These are phyloP conservation scores for Rhineura floridana DNA, from an alignment of 2,113 vertebrate genomes.

Conservation along the genomic window DNA sequence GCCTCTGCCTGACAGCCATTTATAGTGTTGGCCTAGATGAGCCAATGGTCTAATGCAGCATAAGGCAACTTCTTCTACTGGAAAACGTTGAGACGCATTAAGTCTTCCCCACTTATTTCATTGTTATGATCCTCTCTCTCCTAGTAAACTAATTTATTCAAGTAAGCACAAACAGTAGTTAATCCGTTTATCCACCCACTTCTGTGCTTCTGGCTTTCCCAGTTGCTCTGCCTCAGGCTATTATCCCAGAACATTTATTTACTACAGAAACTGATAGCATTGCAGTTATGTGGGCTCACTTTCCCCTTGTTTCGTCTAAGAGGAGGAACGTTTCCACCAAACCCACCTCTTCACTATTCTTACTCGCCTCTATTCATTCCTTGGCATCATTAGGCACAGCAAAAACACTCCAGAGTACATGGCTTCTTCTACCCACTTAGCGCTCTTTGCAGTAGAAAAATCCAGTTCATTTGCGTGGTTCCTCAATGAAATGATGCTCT, in stretches of 20 bases:
- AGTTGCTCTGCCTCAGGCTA: background rate
- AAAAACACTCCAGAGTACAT: slow-evolving; percentile 15
- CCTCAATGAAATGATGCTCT: slow-evolving; percentile 2
- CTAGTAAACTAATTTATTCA: background rate
- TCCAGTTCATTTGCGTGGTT: background rate
- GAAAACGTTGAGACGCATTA: background rate
- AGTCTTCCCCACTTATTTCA: background rate
- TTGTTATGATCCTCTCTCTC: background rate
- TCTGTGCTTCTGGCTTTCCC: background rate
- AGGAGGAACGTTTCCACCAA: background rate
- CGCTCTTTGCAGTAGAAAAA: slow-evolving; percentile 6
- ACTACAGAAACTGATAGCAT: background rate
- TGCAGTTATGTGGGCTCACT: background rate
- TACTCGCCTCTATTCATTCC: background rate
- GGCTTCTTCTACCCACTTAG: slow-evolving; percentile 14
- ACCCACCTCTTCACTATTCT: background rate
- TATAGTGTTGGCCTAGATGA: background rate
- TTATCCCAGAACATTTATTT: background rate
- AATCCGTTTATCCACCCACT: slow-evolving; percentile 20
- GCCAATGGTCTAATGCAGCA: background rate
- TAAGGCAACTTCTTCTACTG: background rate
- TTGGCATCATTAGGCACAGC: background rate
- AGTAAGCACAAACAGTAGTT: slow-evolving; percentile 20
- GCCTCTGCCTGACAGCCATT: background rate
- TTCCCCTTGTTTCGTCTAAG: slow-evolving; percentile 18